Evolutionary conservation across 2,888 invertebrate genomes (phyloP), one percentile per base, ranked within the genome.

Genomic region (Polydrusus cervinus): DNA sequence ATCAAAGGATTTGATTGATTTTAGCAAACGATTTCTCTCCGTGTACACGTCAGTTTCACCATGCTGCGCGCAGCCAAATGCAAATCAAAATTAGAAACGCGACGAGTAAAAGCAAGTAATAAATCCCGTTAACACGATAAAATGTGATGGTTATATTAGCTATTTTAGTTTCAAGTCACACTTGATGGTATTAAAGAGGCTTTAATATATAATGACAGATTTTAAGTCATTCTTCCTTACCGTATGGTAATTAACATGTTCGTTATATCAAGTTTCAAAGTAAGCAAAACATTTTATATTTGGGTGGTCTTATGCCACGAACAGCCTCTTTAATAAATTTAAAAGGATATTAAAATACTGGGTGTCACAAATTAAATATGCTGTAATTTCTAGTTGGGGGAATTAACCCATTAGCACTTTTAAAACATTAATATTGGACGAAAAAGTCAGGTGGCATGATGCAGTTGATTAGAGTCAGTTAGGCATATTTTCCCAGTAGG

Each of bases 261-360:
- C 9, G 43, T 57, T 20, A 55, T 74, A 74, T 74, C 70, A 62
- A 34, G 65, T 74, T 74, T 74, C 74, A 69, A 64, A 70, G 45
- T 62, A 53, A 70, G 57, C 60, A 65, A 65, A 74, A 69, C 34
- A 40, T 49, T 47, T 34, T 16, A 70, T 74, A 64, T 61, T 74
- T 74, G 74, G 74, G 74, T 74, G 74, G 74, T 74, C 74, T 64
- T 34, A 43, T 9, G 53, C 45, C n/a, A 60, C 16, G 38, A 60
- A 60, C 16, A 60, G 16, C 57, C 16, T 60, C 14, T 60, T 16
- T 10, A 60, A 38, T 38, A 38, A 40, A 5, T 53, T 30, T 53
- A 5, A 53, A 53, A 20, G 53, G n/a, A 53, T 53, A 51, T 53
- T 53, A 53, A 53, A 53, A 25, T 53, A 30, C 7, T 30, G 30